Conservation (phyloP, 2,888 invertebrate species). For the Hymenopus coronatus region DNA sequence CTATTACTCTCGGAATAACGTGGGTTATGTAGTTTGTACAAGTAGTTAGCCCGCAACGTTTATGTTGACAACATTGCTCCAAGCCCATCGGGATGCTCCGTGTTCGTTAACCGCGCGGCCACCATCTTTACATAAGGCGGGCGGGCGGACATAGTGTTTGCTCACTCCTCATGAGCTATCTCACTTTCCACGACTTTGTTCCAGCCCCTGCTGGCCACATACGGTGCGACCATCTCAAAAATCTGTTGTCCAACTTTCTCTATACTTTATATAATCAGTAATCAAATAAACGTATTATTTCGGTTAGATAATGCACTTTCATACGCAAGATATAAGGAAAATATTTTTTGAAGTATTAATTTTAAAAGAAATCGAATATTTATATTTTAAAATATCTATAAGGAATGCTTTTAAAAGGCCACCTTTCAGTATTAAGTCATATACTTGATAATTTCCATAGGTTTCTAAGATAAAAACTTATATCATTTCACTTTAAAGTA, state of each 20-base stretch:
- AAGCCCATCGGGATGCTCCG: not conserved
- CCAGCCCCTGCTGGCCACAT: not conserved
- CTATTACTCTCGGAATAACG: not conserved
- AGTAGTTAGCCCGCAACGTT: not conserved
- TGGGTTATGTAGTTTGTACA: not conserved
- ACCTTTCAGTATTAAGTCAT: too few relatives aligned
- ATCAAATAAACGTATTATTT: too few relatives aligned
- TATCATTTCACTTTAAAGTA: too few relatives aligned
- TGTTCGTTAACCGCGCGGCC: not conserved
- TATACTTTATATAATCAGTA: too few relatives aligned
- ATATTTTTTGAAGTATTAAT: too few relatives aligned
- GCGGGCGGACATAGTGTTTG: not conserved
- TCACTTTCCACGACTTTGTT: not conserved
- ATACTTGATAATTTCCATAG: too few relatives aligned
- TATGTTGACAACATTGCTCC: not conserved
- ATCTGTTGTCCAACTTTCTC: too few relatives aligned
- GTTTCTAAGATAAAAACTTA: too few relatives aligned
- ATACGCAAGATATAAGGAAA: accelerated
- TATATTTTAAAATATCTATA: too few relatives aligned
- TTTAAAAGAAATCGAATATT: too few relatives aligned
- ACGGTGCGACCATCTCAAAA: not conserved
- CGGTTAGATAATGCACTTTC: too few relatives aligned
- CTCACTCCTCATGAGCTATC: not conserved
- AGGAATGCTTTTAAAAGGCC: too few relatives aligned
- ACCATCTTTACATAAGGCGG: not conserved